Percentiles rank a stretch among this genome's conserved stretches.
Evolutionary conservation across 1,140 invertebrate genomes (phyloP).

Genomic region (Diachasma alloeum): DNA sequence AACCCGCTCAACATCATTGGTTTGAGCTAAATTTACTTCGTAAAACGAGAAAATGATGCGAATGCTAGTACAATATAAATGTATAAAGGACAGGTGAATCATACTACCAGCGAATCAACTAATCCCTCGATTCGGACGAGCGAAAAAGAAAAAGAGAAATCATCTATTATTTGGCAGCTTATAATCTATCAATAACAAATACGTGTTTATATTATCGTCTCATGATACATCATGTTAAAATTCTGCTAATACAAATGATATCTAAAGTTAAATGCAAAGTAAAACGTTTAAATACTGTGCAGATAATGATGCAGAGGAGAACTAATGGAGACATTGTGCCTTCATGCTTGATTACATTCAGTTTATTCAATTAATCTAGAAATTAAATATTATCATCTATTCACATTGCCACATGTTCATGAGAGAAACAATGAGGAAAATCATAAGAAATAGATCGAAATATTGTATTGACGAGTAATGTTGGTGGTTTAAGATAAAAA

Average conservation of each 20-base stretch:
- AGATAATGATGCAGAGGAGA: background rate
- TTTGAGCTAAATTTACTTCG: background rate
- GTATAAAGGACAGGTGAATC: background rate
- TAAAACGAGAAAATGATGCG: background rate
- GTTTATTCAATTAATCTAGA: background rate
- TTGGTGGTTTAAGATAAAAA: conserved; percentile 3
- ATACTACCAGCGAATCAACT: background rate
- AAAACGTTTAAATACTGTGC: background rate
- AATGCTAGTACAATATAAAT: background rate
- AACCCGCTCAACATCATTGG: background rate
- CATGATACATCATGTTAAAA: background rate
- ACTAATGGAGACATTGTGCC: background rate
- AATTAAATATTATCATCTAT: conserved; percentile 11
- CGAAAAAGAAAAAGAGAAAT: background rate
- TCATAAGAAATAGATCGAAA: background rate
- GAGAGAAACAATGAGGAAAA: background rate
- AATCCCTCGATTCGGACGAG: background rate
- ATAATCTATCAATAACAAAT: background rate
- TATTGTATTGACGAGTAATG: background rate
- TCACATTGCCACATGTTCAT: background rate
- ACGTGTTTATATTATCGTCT: background rate
- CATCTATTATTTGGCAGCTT: conserved; percentile 1
- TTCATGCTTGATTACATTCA: background rate
- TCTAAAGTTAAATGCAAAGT: background rate
- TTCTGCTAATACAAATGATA: background rate